Conservation (phyloP, 23 tunicate genomes). For the Halocynthia roretzi region DNA sequence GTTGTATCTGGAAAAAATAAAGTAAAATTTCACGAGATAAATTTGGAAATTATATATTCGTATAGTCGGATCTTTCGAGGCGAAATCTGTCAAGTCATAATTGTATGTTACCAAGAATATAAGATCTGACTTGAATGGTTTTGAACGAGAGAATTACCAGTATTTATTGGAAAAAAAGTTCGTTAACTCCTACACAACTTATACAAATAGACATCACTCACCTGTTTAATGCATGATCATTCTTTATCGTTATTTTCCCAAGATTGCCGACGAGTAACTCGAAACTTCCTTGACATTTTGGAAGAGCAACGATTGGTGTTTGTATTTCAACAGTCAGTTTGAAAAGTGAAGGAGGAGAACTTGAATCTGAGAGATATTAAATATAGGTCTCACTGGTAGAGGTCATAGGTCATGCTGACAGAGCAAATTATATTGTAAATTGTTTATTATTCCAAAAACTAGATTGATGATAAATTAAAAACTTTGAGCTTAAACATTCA, state of each 20-base stretch:
- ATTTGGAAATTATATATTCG: neutral
- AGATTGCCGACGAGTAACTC: slow-evolving; percentile 81
- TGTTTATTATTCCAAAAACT: no score
- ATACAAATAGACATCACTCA: neutral
- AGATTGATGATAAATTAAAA: no score
- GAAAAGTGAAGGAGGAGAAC: slow-evolving; percentile 15
- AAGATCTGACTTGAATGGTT: neutral
- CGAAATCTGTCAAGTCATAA: neutral
- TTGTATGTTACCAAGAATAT: neutral
- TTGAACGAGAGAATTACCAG: neutral
- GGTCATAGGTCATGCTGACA: no score
- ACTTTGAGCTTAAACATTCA: no score
- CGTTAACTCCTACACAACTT: neutral
- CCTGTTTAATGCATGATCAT: slow-evolving; percentile 35
- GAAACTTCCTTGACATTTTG: slow-evolving; percentile 80
- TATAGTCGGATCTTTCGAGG: neutral
- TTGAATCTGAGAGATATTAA: neutral
- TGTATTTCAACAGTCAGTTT: slow-evolving; percentile 39
- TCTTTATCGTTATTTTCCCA: slow-evolving; percentile 70
- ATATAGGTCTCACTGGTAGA: no score
- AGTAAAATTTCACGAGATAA: no score
- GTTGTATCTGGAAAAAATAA: neutral
- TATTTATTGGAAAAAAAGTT: neutral
- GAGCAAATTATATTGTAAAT: no score
- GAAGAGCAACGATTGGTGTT: slow-evolving; percentile 71